A percentile compares a stretch with the other conserved stretches of the same genome.
phyloP scores from a whole-genome alignment of 2,888 invertebrate species.

The Brachyopa scutellaris region DNA sequence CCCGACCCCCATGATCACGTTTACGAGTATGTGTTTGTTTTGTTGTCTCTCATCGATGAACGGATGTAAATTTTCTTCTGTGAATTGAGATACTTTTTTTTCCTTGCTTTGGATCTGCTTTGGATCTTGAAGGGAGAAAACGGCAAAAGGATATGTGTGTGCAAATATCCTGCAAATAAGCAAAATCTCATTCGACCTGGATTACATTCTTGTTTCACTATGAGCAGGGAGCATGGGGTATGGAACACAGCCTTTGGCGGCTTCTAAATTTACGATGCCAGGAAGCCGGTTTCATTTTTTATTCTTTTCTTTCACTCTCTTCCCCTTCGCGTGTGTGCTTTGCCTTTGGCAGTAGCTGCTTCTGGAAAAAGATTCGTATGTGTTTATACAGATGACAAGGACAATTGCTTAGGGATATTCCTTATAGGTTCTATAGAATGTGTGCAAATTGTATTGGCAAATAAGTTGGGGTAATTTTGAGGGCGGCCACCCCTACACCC shows the following conservation, averaged over 20 bases:
- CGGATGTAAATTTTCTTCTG: conserved; percentile 29
- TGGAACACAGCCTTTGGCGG: conserved; percentile 3
- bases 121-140: too few relatives aligned
- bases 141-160: conserved; percentile 12
- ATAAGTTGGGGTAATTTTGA: conserved; percentile 10
- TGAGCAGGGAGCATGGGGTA: neutral
- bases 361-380: neutral
- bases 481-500: neutral
- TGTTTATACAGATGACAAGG: conserved; percentile 21
- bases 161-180: conserved; percentile 1
- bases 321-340: neutral
- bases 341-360: conserved; percentile 8
- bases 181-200: conserved; percentile 31
- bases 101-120: too few relatives aligned
- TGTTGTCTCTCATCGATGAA: conserved; percentile 5
- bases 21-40: too few relatives aligned
- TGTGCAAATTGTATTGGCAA: conserved; percentile 14
- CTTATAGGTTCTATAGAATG: too few relatives aligned
- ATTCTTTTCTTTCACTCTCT: neutral
- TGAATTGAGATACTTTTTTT: conserved; percentile 6
- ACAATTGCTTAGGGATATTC: conserved; percentile 5
- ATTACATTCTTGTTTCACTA: neutral
- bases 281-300: conserved; percentile 13
- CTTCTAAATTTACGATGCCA: conserved; percentile 28
- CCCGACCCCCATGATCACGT: too few relatives aligned